phyloP scores from a whole-genome alignment of 2,888 invertebrate genomes.

The Alviniconcha strummeri region DNA sequence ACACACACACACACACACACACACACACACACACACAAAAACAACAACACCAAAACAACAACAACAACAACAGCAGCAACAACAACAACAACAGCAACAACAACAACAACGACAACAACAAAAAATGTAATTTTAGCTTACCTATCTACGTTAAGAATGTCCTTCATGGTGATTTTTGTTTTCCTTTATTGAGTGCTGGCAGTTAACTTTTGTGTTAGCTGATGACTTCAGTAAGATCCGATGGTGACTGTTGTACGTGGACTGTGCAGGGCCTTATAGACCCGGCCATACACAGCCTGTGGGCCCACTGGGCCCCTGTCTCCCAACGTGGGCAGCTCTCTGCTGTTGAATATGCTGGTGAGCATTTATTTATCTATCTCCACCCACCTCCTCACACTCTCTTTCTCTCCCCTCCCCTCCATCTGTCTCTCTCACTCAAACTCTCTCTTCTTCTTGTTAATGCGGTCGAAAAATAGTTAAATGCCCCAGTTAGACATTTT shows the following conservation, averaged over 20 bases:
- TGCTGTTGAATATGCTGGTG: constrained; percentile 37
- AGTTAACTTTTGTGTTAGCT: too few relatives aligned
- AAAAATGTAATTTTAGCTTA: too few relatives aligned
- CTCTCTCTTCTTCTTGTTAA: not conserved
- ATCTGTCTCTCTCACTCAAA: not conserved
- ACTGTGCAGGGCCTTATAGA: constrained; percentile 36
- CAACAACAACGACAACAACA: too few relatives aligned
- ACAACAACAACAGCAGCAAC: too few relatives aligned
- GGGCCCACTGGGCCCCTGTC: constrained; percentile 35
- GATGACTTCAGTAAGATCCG: too few relatives aligned
- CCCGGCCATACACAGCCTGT: constrained; percentile 34
- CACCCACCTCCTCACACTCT: too few relatives aligned
- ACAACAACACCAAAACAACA: too few relatives aligned
- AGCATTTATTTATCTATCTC: not conserved
- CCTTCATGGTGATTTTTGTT: too few relatives aligned
- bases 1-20: not conserved
- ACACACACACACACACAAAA: not conserved
- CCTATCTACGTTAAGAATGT: too few relatives aligned
- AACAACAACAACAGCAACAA: too few relatives aligned
- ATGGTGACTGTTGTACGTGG: too few relatives aligned
- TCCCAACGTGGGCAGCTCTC: constrained; percentile 31
- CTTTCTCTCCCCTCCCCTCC: not conserved
- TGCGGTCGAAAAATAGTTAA: not conserved
- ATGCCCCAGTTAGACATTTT: not conserved
- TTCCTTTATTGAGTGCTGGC: too few relatives aligned